A percentile compares a stretch with the other conserved stretches of the same genome.
phyloP scores from a whole-genome alignment of 2,113 vertebrate species.

The Nibea albiflora region DNA sequence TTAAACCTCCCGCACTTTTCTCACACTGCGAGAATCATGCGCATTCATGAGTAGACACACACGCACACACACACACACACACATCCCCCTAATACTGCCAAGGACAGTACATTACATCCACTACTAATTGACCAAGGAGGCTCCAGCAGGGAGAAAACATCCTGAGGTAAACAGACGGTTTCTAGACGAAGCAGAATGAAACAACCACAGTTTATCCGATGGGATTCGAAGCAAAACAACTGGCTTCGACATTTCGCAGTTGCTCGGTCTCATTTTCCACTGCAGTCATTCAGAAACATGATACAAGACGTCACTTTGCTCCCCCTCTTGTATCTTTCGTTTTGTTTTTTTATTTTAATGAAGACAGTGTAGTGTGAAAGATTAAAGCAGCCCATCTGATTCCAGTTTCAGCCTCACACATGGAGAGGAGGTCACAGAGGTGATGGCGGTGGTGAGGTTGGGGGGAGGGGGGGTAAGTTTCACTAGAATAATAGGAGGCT shows the following conservation, averaged over 20 bases:
- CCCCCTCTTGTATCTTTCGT: slow-evolving; percentile 7
- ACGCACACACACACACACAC: slow-evolving; percentile 5
- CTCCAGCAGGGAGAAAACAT: slow-evolving; percentile 65
- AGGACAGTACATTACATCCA: slow-evolving; percentile 70
- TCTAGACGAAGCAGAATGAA: slow-evolving; percentile 47
- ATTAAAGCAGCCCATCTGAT: slow-evolving; percentile 69
- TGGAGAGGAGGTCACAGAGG: slow-evolving; percentile 35
- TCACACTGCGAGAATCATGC: slow-evolving; percentile 60
- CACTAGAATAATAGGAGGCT: slow-evolving; percentile 20
- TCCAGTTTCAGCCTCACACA: slow-evolving; percentile 68
- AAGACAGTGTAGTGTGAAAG: slow-evolving; percentile 42
- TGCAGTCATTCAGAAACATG: slow-evolving; percentile 17
- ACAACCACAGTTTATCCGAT: slow-evolving; percentile 34
- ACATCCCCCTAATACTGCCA: slow-evolving; percentile 26
- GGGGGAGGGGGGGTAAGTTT: slow-evolving; percentile 23
- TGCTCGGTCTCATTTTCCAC: slow-evolving; percentile 38
- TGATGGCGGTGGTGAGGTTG: not conserved
- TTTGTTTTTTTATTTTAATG: slow-evolving; percentile 4
- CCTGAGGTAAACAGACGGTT: slow-evolving; percentile 67
- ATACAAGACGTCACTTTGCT: slow-evolving; percentile 13
- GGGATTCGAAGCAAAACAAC: slow-evolving; percentile 50
- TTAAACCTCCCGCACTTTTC: slow-evolving; percentile 66
- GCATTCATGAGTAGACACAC: slow-evolving; percentile 22
- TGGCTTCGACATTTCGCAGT: slow-evolving; percentile 13
- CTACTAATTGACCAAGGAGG: slow-evolving; percentile 70